Conservation (phyloP, 2,888 invertebrate genomes). For the Aphodius sticticus region DNA sequence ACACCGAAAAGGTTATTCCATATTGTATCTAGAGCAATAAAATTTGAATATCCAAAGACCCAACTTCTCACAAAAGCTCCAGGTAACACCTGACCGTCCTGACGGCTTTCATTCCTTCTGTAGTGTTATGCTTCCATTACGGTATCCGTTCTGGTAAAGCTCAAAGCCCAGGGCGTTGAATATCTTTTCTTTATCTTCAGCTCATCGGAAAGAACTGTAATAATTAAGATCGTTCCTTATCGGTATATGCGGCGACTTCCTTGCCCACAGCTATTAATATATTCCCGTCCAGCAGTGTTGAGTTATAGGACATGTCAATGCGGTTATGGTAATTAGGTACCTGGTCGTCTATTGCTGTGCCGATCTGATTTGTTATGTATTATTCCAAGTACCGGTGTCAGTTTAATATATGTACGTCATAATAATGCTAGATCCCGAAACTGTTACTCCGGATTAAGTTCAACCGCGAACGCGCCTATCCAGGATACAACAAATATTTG, state of each 20-base stretch:
- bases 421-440: slow-evolving; percentile 4
- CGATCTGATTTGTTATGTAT: not conserved
- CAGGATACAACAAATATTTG: not conserved
- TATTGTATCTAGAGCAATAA: not conserved
- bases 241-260: not conserved
- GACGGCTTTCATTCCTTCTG: not conserved
- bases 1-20: not conserved
- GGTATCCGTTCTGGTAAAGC: not conserved
- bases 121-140: not conserved
- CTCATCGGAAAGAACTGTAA: not conserved
- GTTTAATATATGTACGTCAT: not conserved
- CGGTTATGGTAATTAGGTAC: not conserved
- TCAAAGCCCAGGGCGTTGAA: not conserved
- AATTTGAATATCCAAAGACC: not conserved
- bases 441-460: not conserved
- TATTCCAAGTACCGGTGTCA: not conserved
- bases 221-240: not conserved
- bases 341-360: not conserved
- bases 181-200: not conserved
- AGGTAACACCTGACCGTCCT: not conserved
- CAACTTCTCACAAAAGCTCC: not conserved
- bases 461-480: not conserved
- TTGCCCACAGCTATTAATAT: not conserved
- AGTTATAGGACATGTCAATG: not conserved
- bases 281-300: not conserved